Evolutionary conservation across 1,140 invertebrate species (phyloP).

Genomic region (Heliconius hewitsoni): DNA sequence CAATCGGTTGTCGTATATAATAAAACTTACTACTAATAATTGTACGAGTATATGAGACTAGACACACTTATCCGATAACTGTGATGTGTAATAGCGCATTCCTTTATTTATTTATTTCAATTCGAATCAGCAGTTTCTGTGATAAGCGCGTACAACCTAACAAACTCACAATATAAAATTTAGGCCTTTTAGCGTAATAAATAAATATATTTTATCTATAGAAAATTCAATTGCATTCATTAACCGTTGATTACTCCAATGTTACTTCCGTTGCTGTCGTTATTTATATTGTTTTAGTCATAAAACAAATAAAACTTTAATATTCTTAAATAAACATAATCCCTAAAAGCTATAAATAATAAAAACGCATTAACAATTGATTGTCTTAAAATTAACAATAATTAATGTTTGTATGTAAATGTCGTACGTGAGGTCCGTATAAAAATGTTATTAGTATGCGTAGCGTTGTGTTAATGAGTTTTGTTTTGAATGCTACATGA

Average conservation of each 20-base stretch:
- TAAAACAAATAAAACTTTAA: neutral
- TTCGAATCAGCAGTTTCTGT: too few relatives aligned
- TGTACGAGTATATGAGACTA: too few relatives aligned
- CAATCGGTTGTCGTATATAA: too few relatives aligned
- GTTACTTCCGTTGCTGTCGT: neutral
- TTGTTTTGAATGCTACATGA: neutral
- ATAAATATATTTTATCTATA: neutral
- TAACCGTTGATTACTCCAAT: too few relatives aligned
- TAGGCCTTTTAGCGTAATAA: neutral
- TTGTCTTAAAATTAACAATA: slow-evolving; percentile 38
- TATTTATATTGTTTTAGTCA: neutral
- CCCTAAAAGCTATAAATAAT: slow-evolving; percentile 14
- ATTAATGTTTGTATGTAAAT: slow-evolving; percentile 43
- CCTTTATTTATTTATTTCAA: neutral
- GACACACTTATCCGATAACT: too few relatives aligned
- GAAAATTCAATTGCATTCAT: neutral
- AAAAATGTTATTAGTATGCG: slow-evolving; percentile 10
- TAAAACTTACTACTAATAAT: too few relatives aligned
- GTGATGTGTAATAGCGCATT: neutral
- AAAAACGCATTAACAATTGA: slow-evolving; percentile 21
- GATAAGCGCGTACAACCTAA: too few relatives aligned
- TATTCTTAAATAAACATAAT: slow-evolving; percentile 17
- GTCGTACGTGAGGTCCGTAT: slow-evolving; percentile 26
- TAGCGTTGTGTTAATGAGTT: neutral
- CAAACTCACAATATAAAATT: too few relatives aligned